Evolutionary conservation across 2,113 vertebrate species (phyloP).

Genomic region (Alectura lathami): DNA sequence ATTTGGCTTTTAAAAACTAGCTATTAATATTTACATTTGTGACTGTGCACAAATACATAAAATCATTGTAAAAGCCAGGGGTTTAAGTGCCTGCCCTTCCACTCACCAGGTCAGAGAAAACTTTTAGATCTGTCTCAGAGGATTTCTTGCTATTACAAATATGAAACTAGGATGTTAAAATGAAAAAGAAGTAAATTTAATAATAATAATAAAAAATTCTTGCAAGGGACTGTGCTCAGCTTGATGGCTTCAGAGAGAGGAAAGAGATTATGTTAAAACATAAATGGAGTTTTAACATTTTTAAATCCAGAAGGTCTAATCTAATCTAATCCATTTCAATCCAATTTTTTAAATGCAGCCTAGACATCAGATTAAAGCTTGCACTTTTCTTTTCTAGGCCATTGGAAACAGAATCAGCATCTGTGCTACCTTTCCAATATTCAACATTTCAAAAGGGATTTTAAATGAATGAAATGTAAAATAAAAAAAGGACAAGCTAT

Average conservation of each 20-base stretch:
- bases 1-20: constrained; percentile 74
- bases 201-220: constrained; percentile 75
- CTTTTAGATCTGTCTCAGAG: constrained; percentile 74
- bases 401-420: constrained; percentile 84
- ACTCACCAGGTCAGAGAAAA: constrained; percentile 65
- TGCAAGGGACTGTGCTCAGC: constrained; percentile 79
- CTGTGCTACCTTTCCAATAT: constrained; percentile 77
- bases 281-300: constrained; percentile 95
- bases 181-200: constrained; percentile 79
- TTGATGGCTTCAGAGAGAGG: constrained; percentile 84
- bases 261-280: constrained; percentile 94
- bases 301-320: constrained; percentile 94
- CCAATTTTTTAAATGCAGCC: constrained; percentile 98
- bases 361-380: constrained; percentile 92
- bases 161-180: constrained; percentile 74
- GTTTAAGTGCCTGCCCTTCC: constrained; percentile 56
- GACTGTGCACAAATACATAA: constrained; percentile 71
- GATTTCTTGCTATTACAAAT: constrained; percentile 79
- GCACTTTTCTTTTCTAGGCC: constrained; percentile 88
- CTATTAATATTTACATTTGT: constrained; percentile 72
- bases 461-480: constrained; percentile 35
- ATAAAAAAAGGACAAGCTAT: neutral
- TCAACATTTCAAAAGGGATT: constrained; percentile 15
- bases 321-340: constrained; percentile 98
- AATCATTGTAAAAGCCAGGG: constrained; percentile 73